Evolutionary conservation across 2,797 vertebrate species (phyloP), one percentile per base, ranked within the genome.

Genomic region (Chaenodraco wilsoni): DNA sequence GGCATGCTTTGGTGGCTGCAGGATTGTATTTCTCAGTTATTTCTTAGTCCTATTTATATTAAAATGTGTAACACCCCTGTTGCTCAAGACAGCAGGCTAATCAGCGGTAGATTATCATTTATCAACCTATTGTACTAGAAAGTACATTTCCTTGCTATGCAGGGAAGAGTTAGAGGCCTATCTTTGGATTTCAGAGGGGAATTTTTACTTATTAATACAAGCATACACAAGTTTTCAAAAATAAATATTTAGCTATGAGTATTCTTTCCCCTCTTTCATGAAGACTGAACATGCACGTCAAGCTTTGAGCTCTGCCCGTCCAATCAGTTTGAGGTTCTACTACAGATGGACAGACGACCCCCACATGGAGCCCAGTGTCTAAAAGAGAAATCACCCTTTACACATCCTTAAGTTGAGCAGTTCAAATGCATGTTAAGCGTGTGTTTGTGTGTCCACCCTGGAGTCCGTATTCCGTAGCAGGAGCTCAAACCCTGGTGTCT

Each of bases 311-410:
- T 96, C 95, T 95, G 96, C 95, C 93, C 94, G 91, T 95, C 95
- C 94, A 94, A 92, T 93, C 89, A 93, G 91, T 96, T 97, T 97
- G 96, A 97, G 96, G 94, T 99, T 97, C 96, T 99, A 97, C 97
- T 96, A 97, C 97, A 97, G 95, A 96, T 83, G 82, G 84, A 87
- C 69, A 88, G 80, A 82, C 12, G 45, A 81, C 68, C 64, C 60
- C 64, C 67, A 46, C 69, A 57, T 52, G 61, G 64, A 59, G 63
- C 65, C 37, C 45, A 69, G 69, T 19, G 45, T 62, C 66, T 65
- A 31, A 58, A 9, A 37, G 8, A 37, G 4, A 57, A 74, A 69
- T 67, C 63, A 61, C n/a, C 65, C 19, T 65, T 65, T 37, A 51
- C 66, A 77, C 48, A 72, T 50, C 17, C 63, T 75, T 50, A 79